Percentiles rank a stretch among this genome's conserved stretches.
Evolutionary conservation across 1,140 invertebrate genomes (phyloP).

Genomic region (Trachymyrmex cornetzi): DNA sequence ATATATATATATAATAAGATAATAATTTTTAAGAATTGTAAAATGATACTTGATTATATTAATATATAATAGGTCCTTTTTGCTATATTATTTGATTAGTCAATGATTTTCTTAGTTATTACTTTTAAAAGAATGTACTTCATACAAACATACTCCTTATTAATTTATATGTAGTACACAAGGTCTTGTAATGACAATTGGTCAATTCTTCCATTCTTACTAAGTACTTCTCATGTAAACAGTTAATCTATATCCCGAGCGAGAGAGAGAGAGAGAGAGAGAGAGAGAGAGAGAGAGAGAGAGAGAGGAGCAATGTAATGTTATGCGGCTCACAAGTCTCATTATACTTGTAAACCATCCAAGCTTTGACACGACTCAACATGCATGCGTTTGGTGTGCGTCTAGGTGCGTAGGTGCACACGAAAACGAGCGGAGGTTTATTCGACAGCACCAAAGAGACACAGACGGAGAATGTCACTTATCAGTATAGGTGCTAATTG

Average conservation of each 20-base stretch:
- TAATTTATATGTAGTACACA: conserved; percentile 46
- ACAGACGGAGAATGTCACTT: conserved; percentile 55
- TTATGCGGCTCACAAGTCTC: conserved; percentile 87
- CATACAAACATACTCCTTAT: neutral
- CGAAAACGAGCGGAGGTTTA: conserved; percentile 25
- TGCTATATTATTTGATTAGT: too few relatives aligned
- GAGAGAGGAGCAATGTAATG: conserved; percentile 84
- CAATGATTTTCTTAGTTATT: too few relatives aligned
- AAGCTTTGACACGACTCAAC: conserved; percentile 82
- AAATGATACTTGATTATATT: too few relatives aligned
- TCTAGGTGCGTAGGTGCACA: conserved; percentile 25
- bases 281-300: conserved; percentile 82
- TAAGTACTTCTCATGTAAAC: conserved; percentile 83
- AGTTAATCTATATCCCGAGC: conserved; percentile 87
- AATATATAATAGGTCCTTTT: too few relatives aligned
- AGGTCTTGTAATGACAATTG: conserved; percentile 80
- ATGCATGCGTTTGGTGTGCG: neutral
- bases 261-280: conserved; percentile 76
- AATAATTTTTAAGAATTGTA: too few relatives aligned
- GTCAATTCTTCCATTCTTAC: conserved; percentile 75
- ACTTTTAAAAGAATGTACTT: too few relatives aligned
- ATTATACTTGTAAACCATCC: conserved; percentile 87
- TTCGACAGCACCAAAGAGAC: conserved; percentile 37
- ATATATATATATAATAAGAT: too few relatives aligned
- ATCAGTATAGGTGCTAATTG: conserved; percentile 55